Evolutionary conservation across 1,140 invertebrate species (phyloP), one percentile per base, ranked within the genome.

Genomic region (Pissodes strobi): DNA sequence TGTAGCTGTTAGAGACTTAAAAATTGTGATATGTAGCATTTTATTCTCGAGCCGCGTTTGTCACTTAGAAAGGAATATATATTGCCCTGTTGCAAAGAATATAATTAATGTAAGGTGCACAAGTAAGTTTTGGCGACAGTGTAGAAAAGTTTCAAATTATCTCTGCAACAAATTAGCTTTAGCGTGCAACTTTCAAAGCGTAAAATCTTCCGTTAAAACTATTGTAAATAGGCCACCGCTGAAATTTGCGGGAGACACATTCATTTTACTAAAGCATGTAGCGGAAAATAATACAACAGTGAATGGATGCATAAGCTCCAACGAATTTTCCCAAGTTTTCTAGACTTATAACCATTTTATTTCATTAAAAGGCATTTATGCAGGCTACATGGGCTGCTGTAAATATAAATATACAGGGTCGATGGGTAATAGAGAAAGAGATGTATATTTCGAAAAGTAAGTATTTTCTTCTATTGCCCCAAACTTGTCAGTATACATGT

Each of bases 171-270:
- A 9, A 56, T 56, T 56, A 56, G 38, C 34, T n/a, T 41, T 56
- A 19, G 52, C 17, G 37, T 5, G 37, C 37, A 56, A n/a, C n/a
- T n/a, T n/a, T n/a, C n/a, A n/a, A n/a, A 45, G 38, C 25, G 55
- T 19, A 57, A 57, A 57, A 57, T 57, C 55, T 57, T 57, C 30
- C 37, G 9, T 55, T 55, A 55, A 55, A 55, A 18, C 37, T 22
- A 38, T 45, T 23, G 55, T 45, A 45, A 57, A 57, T 57, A 57
- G 27, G 10, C 55, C 22, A 19, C 22, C 17, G 38, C 39, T 57
- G 55, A 57, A 57, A 57, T 25, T 45, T 57, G 39, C 55, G 38
- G 55, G 21, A 57, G 45, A 57, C 55, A 57, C 55, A 57, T 57
- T 57, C 23, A 13, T 57, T 57, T 57, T 45, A 23, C 41, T 57